Evolutionary conservation across 2,888 invertebrate species (phyloP), one percentile per base, ranked within the genome.

Genomic region (Theretra japonica): DNA sequence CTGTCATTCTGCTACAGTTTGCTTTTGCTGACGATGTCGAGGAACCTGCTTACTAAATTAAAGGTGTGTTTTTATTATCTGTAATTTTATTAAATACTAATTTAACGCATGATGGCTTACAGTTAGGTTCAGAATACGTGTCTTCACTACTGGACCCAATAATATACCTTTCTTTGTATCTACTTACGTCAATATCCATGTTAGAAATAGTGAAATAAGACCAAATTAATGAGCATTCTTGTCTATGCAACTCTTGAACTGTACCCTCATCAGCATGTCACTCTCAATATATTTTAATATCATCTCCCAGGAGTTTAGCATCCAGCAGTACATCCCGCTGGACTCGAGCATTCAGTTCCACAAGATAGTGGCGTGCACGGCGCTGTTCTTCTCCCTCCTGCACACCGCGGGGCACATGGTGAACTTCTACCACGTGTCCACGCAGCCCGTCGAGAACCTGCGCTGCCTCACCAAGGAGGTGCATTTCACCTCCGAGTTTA

Each of bases 311-410:
- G 98, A 99, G 86, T 98, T 98, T 83, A 97, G 98, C 68, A 96
- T 99, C 70, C 98, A 98, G 81, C 98, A 99, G 84, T 99, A 98
- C 89, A 98, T 98, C 72, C 99, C 99, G 0, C 90, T 99, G 28
- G 99, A 99, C 88, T 97, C 99, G 0, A 98, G 99, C 83, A 98
- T 99, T 71, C 98, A 98, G 84, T 99, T 99, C 88, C 99, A 99
- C 90, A 99, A 99, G 93, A 98, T 99, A 71, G 98, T 98, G 0
- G 99, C 99, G 0, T 97, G 98, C 80, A 99, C 99, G 0, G 99
- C 98, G 0, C 93, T 98, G 0, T 98, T 99, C 92, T 99, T 99
- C 91, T 98, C 98, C 0, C 93, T 99, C 0, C 94, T 99, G 0
- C 99, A 99, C 86, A 98, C 98, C 0, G 97, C 98, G 3, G 99